Evolutionary conservation across 1,140 invertebrate genomes (phyloP).

Genomic region (Orchestia grillus): DNA sequence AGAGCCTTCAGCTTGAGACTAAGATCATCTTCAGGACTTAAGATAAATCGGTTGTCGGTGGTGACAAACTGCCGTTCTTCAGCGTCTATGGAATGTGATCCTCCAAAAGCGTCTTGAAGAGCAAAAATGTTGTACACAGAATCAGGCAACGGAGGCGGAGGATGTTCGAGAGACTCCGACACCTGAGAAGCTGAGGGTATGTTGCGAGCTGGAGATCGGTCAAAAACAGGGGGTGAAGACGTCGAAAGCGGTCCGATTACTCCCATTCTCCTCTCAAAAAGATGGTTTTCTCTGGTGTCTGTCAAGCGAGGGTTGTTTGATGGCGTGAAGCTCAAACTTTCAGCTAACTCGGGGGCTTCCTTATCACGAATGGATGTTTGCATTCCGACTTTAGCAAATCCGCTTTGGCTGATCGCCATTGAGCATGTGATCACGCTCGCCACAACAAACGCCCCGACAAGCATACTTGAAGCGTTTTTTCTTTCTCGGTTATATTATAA

Average conservation of each 20-base stretch:
- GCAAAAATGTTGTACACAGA: conserved; percentile 30
- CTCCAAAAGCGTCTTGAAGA: background rate
- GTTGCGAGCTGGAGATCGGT: background rate
- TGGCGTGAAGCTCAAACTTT: background rate
- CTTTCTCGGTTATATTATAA: background rate
- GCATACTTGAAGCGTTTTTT: background rate
- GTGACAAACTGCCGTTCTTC: background rate
- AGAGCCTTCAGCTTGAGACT: background rate
- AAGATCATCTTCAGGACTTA: conserved; percentile 13
- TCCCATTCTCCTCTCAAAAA: conserved; percentile 13
- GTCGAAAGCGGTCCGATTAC: background rate
- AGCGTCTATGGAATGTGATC: background rate
- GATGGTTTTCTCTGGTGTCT: background rate
- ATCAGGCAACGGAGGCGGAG: background rate
- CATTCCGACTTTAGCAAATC: background rate
- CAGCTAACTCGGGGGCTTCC: background rate
- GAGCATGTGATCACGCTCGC: background rate
- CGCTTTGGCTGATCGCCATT: background rate
- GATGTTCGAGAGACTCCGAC: background rate
- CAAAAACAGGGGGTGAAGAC: background rate
- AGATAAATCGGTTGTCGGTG: background rate
- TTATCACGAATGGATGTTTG: background rate
- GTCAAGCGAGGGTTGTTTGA: background rate
- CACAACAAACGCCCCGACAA: background rate
- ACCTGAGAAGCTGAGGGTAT: background rate